phyloP scores from a whole-genome alignment of 2,113 vertebrate species.

The Coregonus clupeaformis region DNA sequence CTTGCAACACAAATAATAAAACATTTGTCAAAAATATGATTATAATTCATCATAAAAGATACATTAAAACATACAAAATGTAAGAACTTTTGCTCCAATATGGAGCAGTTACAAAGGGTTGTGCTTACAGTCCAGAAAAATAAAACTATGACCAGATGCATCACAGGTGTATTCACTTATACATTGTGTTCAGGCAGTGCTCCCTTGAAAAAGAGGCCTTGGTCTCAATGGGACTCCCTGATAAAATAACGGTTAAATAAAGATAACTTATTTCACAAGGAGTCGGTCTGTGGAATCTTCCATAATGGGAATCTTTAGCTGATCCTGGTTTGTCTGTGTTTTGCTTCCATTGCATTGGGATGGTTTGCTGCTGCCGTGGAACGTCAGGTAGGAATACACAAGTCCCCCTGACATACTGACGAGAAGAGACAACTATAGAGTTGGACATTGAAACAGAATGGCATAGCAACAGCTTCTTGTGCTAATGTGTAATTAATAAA shows the following conservation, averaged over 20 bases:
- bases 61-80: too few relatives aligned
- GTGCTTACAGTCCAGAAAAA: slow-evolving; percentile 14
- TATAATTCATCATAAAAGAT: too few relatives aligned
- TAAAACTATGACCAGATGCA: slow-evolving; percentile 1
- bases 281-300: slow-evolving; percentile 11
- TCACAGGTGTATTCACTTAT: neutral
- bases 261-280: neutral
- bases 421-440: slow-evolving; percentile 11
- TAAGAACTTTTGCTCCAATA: slow-evolving; percentile 45
- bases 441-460: neutral
- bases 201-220: too few relatives aligned
- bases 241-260: too few relatives aligned
- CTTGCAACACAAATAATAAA: neutral
- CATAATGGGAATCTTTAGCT: slow-evolving; percentile 20
- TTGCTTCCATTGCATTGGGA: neutral
- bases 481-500: neutral
- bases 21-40: neutral
- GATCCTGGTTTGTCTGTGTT: slow-evolving; percentile 26
- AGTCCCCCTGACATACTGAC: slow-evolving; percentile 86
- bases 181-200: too few relatives aligned
- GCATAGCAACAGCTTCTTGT: too few relatives aligned
- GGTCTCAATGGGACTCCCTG: too few relatives aligned
- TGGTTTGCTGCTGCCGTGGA: slow-evolving; percentile 55
- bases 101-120: slow-evolving; percentile 41
- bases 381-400: slow-evolving; percentile 82